Evolutionary conservation across 35 echinoderm and acorn worm genomes (phyloP), one percentile per base, ranked within the genome.

Genomic region (Anneissia japonica): DNA sequence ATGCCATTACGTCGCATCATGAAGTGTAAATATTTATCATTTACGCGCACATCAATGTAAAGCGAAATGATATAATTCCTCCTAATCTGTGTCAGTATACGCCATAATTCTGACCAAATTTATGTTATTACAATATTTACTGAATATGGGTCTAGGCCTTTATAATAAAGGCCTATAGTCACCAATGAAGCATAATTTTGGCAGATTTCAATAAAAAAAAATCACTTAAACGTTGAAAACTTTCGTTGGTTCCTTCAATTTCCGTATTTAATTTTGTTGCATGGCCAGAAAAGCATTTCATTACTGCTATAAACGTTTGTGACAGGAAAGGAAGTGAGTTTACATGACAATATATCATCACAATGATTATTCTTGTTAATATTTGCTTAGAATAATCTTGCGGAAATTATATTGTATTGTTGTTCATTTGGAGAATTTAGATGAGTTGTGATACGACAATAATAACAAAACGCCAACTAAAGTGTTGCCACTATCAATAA

Each of bases 341-440:
- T 64, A 26, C 51, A 64, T 64, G 26, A 64, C 51, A 64, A 2
- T 23, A 64, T 64, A 64, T 64, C 51, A 23, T 26, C 51, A 64
- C 51, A 64, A 26, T 64, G 9, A 64, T 64, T 64, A 64, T 64
- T 64, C 26, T 23, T 19, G 21, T 26, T 64, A 64, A 64, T 64
- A 64, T 64, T 64, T 64, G 7, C 26, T 64, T 64, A 64, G n/a
- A n/a, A n/a, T 64, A 64, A 64, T 64, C 19, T 12, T 23, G 10
- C 51, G 51, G 51, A 64, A 64, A 64, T 64, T 64, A 64, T 64
- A 64, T n/a, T n/a, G n/a, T n/a, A n/a, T n/a, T 64, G 51, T 64
- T 64, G 51, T 64, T 64, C 40, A 7, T 64, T 64, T 64, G 26
- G 51, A 1, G 51, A 64, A 16, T 64, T 12, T 64, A 26, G 21